phyloP scores from a whole-genome alignment of 1,140 invertebrate genomes.

The Calosoma granatense region DNA sequence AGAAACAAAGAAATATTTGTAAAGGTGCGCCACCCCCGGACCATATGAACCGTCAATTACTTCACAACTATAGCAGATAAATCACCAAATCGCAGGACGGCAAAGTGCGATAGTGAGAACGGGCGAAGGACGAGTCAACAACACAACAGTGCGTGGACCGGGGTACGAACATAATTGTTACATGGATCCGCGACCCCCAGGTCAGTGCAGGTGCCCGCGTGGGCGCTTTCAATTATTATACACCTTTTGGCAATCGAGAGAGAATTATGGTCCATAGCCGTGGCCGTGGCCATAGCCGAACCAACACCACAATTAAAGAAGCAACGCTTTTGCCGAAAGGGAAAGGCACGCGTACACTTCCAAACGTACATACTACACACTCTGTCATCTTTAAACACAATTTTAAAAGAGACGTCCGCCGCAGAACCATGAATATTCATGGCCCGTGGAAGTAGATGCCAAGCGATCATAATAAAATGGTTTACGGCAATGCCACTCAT shows the following conservation, averaged over 20 bases:
- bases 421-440: too few relatives aligned
- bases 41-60: background rate
- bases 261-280: background rate
- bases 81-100: background rate
- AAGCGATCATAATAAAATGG: too few relatives aligned
- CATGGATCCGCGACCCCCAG: background rate
- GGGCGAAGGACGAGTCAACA: background rate
- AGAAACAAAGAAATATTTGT: background rate
- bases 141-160: background rate
- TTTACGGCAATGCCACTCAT: too few relatives aligned
- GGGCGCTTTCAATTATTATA: conserved; percentile 17
- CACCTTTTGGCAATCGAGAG: conserved; percentile 1
- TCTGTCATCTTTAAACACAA: too few relatives aligned
- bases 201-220: conserved; percentile 11
- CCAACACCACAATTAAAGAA: background rate
- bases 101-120: background rate
- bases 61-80: background rate
- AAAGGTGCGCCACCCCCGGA: background rate
- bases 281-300: background rate
- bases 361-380: too few relatives aligned
- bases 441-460: too few relatives aligned
- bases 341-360: too few relatives aligned
- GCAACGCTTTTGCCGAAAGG: too few relatives aligned
- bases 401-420: too few relatives aligned
- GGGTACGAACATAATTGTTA: background rate